Conservation (phyloP, 2,888 invertebrate species). For the Drosophila sordidula region DNA sequence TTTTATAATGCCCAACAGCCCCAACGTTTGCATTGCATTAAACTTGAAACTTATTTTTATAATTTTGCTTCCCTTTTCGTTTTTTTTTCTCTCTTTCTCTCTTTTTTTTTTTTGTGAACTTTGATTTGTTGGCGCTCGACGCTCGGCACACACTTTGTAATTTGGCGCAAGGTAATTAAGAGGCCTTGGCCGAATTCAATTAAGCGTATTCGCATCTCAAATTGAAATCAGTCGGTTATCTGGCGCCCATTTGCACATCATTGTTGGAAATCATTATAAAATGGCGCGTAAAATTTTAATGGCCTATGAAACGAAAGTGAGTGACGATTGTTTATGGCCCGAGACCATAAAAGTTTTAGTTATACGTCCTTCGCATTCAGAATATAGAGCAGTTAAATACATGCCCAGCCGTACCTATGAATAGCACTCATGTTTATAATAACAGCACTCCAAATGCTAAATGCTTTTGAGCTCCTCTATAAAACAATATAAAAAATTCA, state of each 20-base stretch:
- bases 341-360: slow-evolving; percentile 66
- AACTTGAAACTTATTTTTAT: slow-evolving; percentile 41
- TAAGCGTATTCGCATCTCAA: slow-evolving; percentile 69
- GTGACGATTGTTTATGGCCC: slow-evolving; percentile 55
- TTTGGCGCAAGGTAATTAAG: slow-evolving; percentile 71
- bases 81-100: too few species aligned
- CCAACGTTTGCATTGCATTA: slow-evolving; percentile 59
- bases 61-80: not conserved
- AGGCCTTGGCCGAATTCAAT: slow-evolving; percentile 64
- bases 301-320: slow-evolving; percentile 44
- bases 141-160: slow-evolving; percentile 49
- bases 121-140: slow-evolving; percentile 46
- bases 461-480: not conserved
- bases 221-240: slow-evolving; percentile 68
- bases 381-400: slow-evolving; percentile 45
- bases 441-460: slow-evolving; percentile 15
- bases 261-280: slow-evolving; percentile 76
- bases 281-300: slow-evolving; percentile 76
- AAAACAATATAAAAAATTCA: not conserved
- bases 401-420: not conserved
- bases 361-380: slow-evolving; percentile 21
- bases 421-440: slow-evolving; percentile 35
- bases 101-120: slow-evolving; percentile 24
- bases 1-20: slow-evolving; percentile 50
- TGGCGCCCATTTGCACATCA: slow-evolving; percentile 74